Evolutionary conservation across 92 coral and sea anemone genomes (phyloP).

Genomic region (Hydrozoanthus gracilis): DNA sequence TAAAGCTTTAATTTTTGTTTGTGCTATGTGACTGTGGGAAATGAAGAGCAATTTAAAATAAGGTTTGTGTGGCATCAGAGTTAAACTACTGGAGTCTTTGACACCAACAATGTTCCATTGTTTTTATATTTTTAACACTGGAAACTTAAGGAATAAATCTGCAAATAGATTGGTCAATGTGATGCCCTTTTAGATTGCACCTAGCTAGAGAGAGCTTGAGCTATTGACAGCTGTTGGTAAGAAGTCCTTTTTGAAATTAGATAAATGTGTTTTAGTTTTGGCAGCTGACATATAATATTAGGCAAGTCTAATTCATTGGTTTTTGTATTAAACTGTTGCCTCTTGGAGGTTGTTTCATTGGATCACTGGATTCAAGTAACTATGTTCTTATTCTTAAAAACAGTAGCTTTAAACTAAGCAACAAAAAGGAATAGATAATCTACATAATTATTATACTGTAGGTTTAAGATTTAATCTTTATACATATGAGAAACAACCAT

Average conservation of each 20-base stretch:
- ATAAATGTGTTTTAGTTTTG: neutral
- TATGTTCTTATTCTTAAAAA: no score
- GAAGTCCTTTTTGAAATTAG: neutral
- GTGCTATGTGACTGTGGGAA: neutral
- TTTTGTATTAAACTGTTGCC: neutral
- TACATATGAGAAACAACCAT: no score
- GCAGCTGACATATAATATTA: neutral
- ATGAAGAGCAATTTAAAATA: neutral
- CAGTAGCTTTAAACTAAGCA: no score
- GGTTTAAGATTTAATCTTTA: no score
- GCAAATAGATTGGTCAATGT: conserved; percentile 2
- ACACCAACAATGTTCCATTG: conserved; percentile 1
- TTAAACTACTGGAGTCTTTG: neutral
- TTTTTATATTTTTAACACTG: conserved; percentile 11
- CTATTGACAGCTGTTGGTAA: neutral
- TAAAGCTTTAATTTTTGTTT: neutral
- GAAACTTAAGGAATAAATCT: conserved; percentile 5
- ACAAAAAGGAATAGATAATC: no score
- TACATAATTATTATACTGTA: no score
- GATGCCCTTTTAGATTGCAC: conserved; percentile 9
- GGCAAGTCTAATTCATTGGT: no score
- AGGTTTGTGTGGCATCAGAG: neutral
- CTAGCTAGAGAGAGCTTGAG: neutral
- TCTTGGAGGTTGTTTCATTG: neutral
- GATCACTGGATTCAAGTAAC: no score